Evolutionary conservation across 1,140 invertebrate genomes (phyloP), one percentile per base, ranked within the genome.

Genomic region (Zaprionus davidi): DNA sequence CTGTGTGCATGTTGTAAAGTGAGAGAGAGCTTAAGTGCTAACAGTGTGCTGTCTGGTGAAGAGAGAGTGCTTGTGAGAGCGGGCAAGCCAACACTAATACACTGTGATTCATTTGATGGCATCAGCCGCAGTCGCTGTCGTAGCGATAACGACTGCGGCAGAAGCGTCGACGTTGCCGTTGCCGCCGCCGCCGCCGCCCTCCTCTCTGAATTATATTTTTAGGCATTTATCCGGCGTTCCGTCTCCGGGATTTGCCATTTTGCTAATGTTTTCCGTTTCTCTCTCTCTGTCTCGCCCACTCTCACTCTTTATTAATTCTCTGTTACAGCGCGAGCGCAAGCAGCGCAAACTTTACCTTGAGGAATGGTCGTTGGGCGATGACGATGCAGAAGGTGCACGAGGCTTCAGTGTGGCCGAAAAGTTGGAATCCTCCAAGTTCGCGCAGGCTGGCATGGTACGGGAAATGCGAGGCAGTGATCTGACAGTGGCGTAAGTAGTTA

Each of bases 351-450:
- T 97, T 51, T 99, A 99, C 93, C 97, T 97, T 5, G 98, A 99
- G 93, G 97, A 99, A 92, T 98, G 97, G 95, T 95, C 96, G 1
- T 93, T 97, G 38, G 96, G 96, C 6, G 98, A 99, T 93, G 97
- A 98, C 93, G 97, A 98, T 78, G 97, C 98, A 55, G 98, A 98
- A 92, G 97, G 97, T 7, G 95, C 96, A 55, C 94, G 97, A 63
- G 96, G 96, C 13, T 99, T 99, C 92, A 97, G 96, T 81, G 94
- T 99, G 9, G 97, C 98, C 88, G 98, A 99, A 90, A 99, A 99
- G 93, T 94, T 99, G 66, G 96, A 96, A 79, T 96, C 96, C 71
- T 94, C 96, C 7, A 94, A 95, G 78, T 98, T 98, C 90, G 95
- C 96, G 66, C 94, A 96, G 60, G 93, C 94, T 28, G 95, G 96